Evolutionary conservation across 2,888 invertebrate genomes (phyloP).

Genomic region (Leptopilina drosophilae): DNA sequence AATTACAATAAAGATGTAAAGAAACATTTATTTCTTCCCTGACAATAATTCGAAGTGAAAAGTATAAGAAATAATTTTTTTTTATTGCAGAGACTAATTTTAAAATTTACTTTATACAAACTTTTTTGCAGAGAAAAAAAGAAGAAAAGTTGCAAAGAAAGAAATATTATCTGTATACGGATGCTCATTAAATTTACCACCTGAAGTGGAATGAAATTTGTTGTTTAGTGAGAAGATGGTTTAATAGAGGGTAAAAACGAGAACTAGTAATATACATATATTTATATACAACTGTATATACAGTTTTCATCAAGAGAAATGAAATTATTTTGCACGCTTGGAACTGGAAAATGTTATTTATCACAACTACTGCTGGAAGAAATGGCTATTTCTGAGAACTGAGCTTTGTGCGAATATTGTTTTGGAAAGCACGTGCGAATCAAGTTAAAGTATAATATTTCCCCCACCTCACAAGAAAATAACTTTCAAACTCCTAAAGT

Average conservation of each 20-base stretch:
- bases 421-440: constrained; percentile 5
- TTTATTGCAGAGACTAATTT: too few relatives aligned
- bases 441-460: constrained; percentile 19
- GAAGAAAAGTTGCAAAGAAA: neutral
- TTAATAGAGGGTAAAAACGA: constrained; percentile 23
- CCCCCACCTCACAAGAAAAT: neutral
- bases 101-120: neutral
- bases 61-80: too few relatives aligned
- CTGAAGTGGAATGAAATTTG: constrained; percentile 10
- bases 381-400: constrained; percentile 11
- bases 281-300: constrained; percentile 18
- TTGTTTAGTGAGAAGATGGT: constrained; percentile 18
- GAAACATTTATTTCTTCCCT: too few relatives aligned
- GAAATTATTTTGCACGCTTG: constrained; percentile 22
- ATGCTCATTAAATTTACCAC: neutral
- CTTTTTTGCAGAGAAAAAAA: neutral
- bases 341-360: constrained; percentile 34
- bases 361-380: neutral
- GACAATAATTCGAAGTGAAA: too few relatives aligned
- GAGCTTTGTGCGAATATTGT: constrained; percentile 33
- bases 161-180: neutral
- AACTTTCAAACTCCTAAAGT: constrained; percentile 10
- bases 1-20: too few relatives aligned
- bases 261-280: neutral
- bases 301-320: constrained; percentile 28